Base-by-base conservation (phyloP, 2,797 vertebrate genomes). In the Myripristis jacobus region DNA sequence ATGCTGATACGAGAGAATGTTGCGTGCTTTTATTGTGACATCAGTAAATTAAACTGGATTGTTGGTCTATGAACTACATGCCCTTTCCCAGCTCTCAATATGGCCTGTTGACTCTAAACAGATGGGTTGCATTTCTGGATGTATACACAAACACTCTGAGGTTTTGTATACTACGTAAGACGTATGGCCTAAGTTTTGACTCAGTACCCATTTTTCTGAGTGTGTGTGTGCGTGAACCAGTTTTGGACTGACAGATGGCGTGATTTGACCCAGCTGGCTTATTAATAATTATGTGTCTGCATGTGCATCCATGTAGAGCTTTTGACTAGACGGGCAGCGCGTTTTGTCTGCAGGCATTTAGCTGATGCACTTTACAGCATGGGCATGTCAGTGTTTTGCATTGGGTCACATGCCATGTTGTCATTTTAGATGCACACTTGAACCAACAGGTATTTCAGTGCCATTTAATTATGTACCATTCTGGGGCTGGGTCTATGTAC, bases 261-360 rank as follows among this genome's bases (percentile, higher is more conserved):
- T 18, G n/a, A 43, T 64, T 54, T 77, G 55, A 77, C 56, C 50
- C 58, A 67, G 65, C 65, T 47, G 58, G 22, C 65, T 63, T 66
- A 74, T 74, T 34, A 56, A 66, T 72, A 24, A 27, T 15, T 64
- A 1, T 48, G 60, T 47, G 53, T 27, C 3, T n/a, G 55, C 21
- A 31, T 2, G 0, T 41, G 61, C 6, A 22, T 36, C 13, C 9
- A 0, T 43, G 21, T 31, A 47, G 46, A 75, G 34, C 29, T 70
- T 27, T 61, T 63, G 22, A 62, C n/a, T 3, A 24, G 47, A 31
- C 41, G 59, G 10, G 56, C 66, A 59, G 73, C 64, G 63, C 57
- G 36, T 70, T 70, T 64, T 60, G 24, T 7, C 25, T 53, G 6
- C 3, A 53, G 3, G 7, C 11, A 16, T 61, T 59, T n/a, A 47